These are phyloP conservation scores for Telmatherina bonti DNA, from an alignment of 2,797 vertebrate genomes.

Conservation along the genomic window DNA sequence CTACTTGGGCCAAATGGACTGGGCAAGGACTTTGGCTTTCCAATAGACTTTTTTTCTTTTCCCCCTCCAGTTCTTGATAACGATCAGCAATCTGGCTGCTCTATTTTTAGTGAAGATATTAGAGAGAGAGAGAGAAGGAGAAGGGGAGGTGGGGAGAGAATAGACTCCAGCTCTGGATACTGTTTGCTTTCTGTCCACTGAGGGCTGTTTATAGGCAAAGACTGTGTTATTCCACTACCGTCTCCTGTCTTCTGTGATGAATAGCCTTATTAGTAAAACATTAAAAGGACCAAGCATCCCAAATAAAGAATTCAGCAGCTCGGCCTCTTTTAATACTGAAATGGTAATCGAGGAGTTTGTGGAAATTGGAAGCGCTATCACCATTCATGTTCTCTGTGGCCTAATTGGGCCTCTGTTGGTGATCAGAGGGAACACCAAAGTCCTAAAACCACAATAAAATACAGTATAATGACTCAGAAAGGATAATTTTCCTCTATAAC, in stretches of 20 bases:
- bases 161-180: constrained; percentile 18
- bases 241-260: constrained; percentile 35
- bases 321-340: constrained; percentile 34
- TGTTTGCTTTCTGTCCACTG: constrained; percentile 34
- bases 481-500: not conserved
- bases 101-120: constrained; percentile 68
- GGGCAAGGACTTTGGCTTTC: constrained; percentile 45
- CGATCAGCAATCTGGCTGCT: constrained; percentile 70
- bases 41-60: constrained; percentile 24
- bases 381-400: constrained; percentile 3
- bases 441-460: too few species aligned
- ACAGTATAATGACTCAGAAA: not conserved
- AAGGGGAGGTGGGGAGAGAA: not conserved
- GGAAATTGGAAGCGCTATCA: constrained; percentile 14
- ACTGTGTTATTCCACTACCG: constrained; percentile 21
- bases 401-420: constrained; percentile 14
- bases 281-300: constrained; percentile 27
- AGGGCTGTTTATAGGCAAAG: constrained; percentile 38
- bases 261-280: constrained; percentile 57
- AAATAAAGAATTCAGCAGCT: constrained; percentile 28
- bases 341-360: constrained; percentile 12
- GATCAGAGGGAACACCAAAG: not conserved
- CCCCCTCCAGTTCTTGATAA: constrained; percentile 60
- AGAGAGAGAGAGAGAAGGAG: constrained; percentile 11
- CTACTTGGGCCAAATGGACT: constrained; percentile 32